Evolutionary conservation across 2,888 invertebrate genomes (phyloP).

Genomic region (Drosophila sordidapex): DNA sequence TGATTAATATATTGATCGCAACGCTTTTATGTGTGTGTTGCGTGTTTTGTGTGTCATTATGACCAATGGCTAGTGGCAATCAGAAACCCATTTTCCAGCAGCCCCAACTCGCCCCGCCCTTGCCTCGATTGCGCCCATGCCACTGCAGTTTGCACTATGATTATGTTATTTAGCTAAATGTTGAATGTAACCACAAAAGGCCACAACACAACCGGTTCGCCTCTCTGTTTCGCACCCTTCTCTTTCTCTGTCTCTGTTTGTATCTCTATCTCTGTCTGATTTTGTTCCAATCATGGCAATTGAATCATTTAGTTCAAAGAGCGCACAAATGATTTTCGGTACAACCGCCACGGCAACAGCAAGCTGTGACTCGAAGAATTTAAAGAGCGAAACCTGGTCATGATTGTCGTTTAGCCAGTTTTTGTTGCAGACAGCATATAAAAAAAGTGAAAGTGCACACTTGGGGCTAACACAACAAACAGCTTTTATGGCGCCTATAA

Average conservation of each 20-base stretch:
- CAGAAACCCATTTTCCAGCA: slow-evolving; percentile 45
- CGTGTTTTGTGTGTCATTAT: not conserved
- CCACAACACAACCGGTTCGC: slow-evolving; percentile 34
- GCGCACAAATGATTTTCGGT: slow-evolving; percentile 38
- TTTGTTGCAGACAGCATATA: slow-evolving; percentile 37
- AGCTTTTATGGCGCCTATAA: slow-evolving; percentile 22
- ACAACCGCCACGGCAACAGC: slow-evolving; percentile 3
- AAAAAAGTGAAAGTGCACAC: slow-evolving; percentile 78
- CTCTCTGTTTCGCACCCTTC: not conserved
- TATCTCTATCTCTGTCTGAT: not conserved
- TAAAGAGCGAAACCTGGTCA: slow-evolving; percentile 53
- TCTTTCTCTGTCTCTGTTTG: not conserved
- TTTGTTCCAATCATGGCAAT: slow-evolving; percentile 38
- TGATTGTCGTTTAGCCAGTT: slow-evolving; percentile 74
- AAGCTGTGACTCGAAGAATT: slow-evolving; percentile 22
- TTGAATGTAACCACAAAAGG: slow-evolving; percentile 24
- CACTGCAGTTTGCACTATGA: slow-evolving; percentile 20
- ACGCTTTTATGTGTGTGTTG: slow-evolving; percentile 4
- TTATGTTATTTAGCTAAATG: slow-evolving; percentile 35
- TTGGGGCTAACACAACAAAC: slow-evolving; percentile 52
- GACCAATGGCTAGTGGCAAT: slow-evolving; percentile 27
- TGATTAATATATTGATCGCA: slow-evolving; percentile 53
- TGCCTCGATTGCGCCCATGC: not conserved
- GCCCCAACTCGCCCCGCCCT: too few relatives aligned
- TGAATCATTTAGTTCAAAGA: slow-evolving; percentile 40